Conservation (phyloP, 2,888 invertebrate genomes). For the Erebia epiphron region DNA sequence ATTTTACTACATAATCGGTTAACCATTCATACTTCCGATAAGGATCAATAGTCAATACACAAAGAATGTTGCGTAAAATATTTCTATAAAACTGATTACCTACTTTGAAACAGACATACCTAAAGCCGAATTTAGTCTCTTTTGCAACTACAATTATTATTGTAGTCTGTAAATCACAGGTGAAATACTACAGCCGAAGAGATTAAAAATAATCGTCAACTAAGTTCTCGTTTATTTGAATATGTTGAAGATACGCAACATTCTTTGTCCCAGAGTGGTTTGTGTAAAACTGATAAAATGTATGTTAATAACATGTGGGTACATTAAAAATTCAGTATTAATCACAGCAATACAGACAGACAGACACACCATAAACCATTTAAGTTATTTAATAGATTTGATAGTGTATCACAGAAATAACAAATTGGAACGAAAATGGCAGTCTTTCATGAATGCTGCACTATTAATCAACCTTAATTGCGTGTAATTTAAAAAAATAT, state of each 20-base stretch:
- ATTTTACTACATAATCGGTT: conserved; percentile 35
- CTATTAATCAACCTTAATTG: conserved; percentile 4
- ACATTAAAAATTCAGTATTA: conserved; percentile 28
- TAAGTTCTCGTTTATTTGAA: too few relatives aligned
- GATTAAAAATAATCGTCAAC: too few relatives aligned
- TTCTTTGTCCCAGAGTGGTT: conserved; percentile 1
- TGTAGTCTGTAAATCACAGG: too few relatives aligned
- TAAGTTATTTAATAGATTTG: conserved; percentile 7
- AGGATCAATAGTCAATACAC: conserved; percentile 14
- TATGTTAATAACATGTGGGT: conserved; percentile 21
- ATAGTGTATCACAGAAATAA: conserved; percentile 56
- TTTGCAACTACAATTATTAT: background rate
- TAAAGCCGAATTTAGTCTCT: background rate
- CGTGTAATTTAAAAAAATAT: background rate
- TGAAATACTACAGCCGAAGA: too few relatives aligned
- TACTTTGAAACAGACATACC: background rate
- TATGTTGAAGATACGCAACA: background rate
- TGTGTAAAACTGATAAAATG: conserved; percentile 11
- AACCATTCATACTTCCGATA: conserved; percentile 36
- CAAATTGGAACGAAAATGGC: conserved; percentile 49
- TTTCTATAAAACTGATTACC: background rate
- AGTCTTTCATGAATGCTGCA: conserved; percentile 45
- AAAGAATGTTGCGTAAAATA: conserved; percentile 4
- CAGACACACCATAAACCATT: conserved; percentile 19
- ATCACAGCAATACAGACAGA: conserved; percentile 32